Evolutionary conservation across 2,113 vertebrate genomes (phyloP).

Genomic region (Alethe castanea): DNA sequence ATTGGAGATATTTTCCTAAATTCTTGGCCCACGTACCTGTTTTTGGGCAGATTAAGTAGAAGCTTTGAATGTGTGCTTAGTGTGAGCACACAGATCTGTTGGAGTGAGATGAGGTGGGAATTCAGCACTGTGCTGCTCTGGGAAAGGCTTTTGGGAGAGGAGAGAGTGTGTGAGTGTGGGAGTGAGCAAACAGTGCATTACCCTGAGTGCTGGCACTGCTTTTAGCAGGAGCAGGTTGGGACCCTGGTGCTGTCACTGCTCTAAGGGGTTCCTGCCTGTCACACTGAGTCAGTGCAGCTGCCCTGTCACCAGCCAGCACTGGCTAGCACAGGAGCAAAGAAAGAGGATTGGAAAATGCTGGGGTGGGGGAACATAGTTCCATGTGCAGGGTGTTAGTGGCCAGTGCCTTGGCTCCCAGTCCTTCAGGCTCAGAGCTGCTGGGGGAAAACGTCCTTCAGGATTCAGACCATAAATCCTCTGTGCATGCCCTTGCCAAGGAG

Average conservation of each 20-base stretch:
- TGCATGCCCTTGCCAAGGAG: neutral
- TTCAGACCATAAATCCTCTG: neutral
- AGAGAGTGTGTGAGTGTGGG: fast-evolving
- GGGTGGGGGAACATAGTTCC: neutral
- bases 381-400: fast-evolving
- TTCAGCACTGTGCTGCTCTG: neutral
- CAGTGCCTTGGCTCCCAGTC: neutral
- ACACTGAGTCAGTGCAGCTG: neutral
- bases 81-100: neutral
- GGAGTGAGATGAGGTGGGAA: neutral
- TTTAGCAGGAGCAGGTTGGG: neutral
- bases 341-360: neutral
- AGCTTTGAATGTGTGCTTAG: neutral
- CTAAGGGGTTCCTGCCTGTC: neutral
- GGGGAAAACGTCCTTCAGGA: neutral
- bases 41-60: neutral
- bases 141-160: neutral
- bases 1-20: neutral
- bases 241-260: neutral
- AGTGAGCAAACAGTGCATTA: fast-evolving
- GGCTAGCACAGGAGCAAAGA: neutral
- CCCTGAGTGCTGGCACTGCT: neutral
- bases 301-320: neutral
- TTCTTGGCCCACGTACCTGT: neutral
- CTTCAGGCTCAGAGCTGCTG: neutral